Evolutionary conservation across 2,113 vertebrate species (phyloP).

Genomic region (Brachypodius melanocephalos): DNA sequence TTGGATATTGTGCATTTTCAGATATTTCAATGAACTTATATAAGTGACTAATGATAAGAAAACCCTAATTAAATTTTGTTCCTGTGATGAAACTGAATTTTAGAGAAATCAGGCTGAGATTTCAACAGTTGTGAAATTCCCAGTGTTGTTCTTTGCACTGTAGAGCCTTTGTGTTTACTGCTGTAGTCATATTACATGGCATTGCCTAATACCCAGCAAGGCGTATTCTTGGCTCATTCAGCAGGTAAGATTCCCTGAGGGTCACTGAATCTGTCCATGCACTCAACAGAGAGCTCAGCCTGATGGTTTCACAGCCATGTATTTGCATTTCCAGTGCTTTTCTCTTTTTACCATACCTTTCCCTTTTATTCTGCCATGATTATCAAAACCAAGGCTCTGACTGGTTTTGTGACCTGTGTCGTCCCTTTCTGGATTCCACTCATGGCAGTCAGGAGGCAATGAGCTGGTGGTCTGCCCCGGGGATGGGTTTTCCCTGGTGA

Average conservation of each 20-base stretch:
- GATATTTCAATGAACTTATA: not conserved
- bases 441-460: not conserved
- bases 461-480: not conserved
- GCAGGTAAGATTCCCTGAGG: not conserved
- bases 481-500: not conserved
- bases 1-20: not conserved
- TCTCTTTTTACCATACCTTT: not conserved
- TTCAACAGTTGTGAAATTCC: slow-evolving; percentile 20
- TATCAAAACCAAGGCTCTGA: not conserved
- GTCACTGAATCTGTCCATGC: not conserved
- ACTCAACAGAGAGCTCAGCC: not conserved
- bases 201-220: not conserved
- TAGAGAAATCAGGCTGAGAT: not conserved
- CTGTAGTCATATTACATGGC: not conserved
- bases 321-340: not conserved
- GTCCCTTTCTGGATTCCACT: not conserved
- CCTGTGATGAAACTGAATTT: not conserved
- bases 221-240: slow-evolving; percentile 15
- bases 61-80: not conserved
- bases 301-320: not conserved
- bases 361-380: not conserved
- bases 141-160: slow-evolving; percentile 24
- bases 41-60: not conserved
- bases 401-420: not conserved
- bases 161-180: slow-evolving; percentile 35